Evolutionary conservation across 2,113 vertebrate species (phyloP), one percentile per base, ranked within the genome.

Genomic region (Semnornis frantzii): DNA sequence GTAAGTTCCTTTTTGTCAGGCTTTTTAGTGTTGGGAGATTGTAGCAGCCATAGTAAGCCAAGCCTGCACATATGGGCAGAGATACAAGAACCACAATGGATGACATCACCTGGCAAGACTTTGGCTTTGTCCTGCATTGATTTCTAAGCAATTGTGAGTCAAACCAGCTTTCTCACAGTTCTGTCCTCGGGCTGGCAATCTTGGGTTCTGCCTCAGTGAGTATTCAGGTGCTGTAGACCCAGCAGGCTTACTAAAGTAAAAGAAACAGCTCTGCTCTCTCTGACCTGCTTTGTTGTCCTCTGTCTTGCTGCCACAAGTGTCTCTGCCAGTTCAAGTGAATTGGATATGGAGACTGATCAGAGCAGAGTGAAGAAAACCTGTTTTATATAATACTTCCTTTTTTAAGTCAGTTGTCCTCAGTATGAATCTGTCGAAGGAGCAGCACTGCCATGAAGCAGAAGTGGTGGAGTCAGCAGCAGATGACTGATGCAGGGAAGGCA

Each of bases 71-170:
- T 73, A 39, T 55, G 76, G 87, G 82, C 82, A 82, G 85, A 85
- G 87, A 71, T 63, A 69, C 68, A 60, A 87, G 78, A 50, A 79
- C 71, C 62, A 33, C 25, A 34, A 30, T 21, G 37, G 85, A 82
- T 95, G 76, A 79, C 85, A 85, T 94, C 92, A 95, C 82, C 92
- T 90, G 92, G 82, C 85, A 85, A 68, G 87, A 17, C 59, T n/a
- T 52, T 8, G 63, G 69, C 87, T 94, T 91, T 87, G 75, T 63
- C 87, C 94, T 77, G 64, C 31, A 4, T 73, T 85, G 19, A 15
- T 85, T 72, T 87, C 55, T 50, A 39, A 63, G 12, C n/a, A 37
- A 30, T 55, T 76, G 60, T 66, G 82, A 74, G 82, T 50, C 10
- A 70, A 80, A 79, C 31, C 68, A 77, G 71, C 14, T 1, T 20